These are phyloP conservation scores for Itoplectis maculator DNA, from an alignment of 2,888 invertebrate genomes.

Conservation along the genomic window DNA sequence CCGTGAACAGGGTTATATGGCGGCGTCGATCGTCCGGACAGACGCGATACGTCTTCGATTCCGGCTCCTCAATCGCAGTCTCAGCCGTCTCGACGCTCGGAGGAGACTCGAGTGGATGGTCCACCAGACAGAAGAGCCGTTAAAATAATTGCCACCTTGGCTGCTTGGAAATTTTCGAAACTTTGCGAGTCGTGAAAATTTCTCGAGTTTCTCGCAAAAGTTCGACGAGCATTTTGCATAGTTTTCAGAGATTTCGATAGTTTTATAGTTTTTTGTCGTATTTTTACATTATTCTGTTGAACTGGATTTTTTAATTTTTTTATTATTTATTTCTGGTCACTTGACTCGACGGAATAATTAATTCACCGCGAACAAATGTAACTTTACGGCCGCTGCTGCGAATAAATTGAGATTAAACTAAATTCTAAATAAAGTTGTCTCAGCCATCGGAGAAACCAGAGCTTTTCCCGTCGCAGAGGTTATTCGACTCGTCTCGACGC, in stretches of 20 bases:
- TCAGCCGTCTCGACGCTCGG: background rate
- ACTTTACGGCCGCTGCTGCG: too few species aligned
- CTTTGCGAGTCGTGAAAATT: background rate
- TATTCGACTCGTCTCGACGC: background rate
- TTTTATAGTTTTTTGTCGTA: too few species aligned
- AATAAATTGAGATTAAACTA: too few species aligned
- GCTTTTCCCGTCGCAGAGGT: background rate
- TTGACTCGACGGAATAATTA: too few species aligned
- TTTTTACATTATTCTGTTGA: too few species aligned
- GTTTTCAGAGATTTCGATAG: too few species aligned
- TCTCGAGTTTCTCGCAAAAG: background rate
- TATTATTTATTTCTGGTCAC: too few species aligned
- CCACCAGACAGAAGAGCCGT: background rate
- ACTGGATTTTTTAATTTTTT: too few species aligned
- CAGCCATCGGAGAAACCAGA: too few species aligned
- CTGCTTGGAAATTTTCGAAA: background rate
- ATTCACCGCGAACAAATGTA: too few species aligned
- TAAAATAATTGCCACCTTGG: background rate
- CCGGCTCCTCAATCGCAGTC: conserved; percentile 18
- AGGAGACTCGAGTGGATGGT: background rate
- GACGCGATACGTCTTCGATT: background rate
- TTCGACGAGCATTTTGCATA: too few species aligned
- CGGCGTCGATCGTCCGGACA: background rate
- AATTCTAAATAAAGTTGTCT: too few species aligned
- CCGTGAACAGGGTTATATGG: conserved; percentile 41